Base-by-base conservation (phyloP, 1,140 invertebrate genomes). In the Pseudomyrmex sp. region DNA sequence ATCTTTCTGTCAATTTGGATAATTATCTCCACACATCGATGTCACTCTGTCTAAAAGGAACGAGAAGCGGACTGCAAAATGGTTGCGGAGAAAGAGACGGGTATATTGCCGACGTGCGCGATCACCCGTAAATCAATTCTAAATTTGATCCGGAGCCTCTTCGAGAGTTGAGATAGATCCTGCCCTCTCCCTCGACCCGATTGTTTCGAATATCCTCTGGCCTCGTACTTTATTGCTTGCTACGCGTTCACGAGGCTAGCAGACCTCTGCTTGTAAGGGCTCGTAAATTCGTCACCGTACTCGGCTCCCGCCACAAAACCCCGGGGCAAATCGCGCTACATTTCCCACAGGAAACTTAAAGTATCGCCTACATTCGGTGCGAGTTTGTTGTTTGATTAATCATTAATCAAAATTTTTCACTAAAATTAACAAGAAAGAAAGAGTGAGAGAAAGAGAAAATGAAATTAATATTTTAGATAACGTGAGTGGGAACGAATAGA, bases 261-360 rank as follows among this genome's bases (percentile, higher is more conserved):
- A 88, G 62, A 83, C 75, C 65, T 68, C 3, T 2, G 76, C 66
- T 91, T 74, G 90, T 89, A 91, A 92, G 90, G 72, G 90, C 87
- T 92, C 91, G 88, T 92, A 92, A 92, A 92, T 92, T 92, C 91
- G 90, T 92, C 91, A 92, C 90, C 89, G 86, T 80, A 85, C 84
- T 89, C 84, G 84, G 90, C 90, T 91, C 87, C 90, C 80, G 85
- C 87, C 86, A 59, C 90, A 89, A 87, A 80, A 77, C 83, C 87
- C 85, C 62, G 65, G 56, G 69, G 82, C 76, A 72, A 80, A 56
- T 85, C 73, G 12, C 23, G 73, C 61, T 77, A 56, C 75, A 84
- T 89, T 89, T 89, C 73, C 76, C 58, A 80, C 63, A 62, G 20
- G 18, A 80, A 83, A 87, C 63, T 52, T 89, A 85, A 89, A 68